Evolutionary conservation across 2,888 invertebrate species (phyloP).

Genomic region (Noctua pronuba): DNA sequence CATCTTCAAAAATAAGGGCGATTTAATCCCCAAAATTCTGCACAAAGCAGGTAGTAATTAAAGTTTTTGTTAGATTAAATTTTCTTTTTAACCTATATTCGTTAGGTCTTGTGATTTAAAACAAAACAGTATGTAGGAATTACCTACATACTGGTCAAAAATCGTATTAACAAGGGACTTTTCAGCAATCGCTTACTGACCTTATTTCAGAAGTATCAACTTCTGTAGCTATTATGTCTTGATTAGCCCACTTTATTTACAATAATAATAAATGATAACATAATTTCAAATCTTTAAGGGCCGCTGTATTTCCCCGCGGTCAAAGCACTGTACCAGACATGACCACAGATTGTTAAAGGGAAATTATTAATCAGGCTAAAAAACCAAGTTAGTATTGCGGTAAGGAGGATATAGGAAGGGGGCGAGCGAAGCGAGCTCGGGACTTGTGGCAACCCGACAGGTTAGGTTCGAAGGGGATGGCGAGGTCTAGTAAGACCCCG

Average conservation of each 20-base stretch:
- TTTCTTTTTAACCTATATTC: not conserved
- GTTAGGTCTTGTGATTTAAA: not conserved
- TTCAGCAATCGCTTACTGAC: not conserved
- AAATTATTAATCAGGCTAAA: no score
- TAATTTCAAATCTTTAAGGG: not conserved
- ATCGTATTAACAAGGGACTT: not conserved
- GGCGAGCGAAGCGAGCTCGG: no score
- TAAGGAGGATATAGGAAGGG: no score
- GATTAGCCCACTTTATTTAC: not conserved
- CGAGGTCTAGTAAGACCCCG: no score
- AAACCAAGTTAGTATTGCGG: no score
- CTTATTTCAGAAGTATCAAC: not conserved
- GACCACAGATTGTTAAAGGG: not conserved
- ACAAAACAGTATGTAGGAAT: not conserved
- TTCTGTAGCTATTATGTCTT: not conserved
- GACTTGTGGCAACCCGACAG: no score
- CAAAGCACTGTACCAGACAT: not conserved
- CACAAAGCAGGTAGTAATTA: not conserved
- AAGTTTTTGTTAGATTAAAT: no score
- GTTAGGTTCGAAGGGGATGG: no score
- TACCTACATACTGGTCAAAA: not conserved
- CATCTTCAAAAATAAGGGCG: not conserved
- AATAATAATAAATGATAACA: not conserved
- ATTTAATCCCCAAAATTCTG: not conserved
- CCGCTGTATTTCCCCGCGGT: conserved; percentile 11